Percentiles rank a stretch among this genome's conserved stretches.
Evolutionary conservation across 2,797 vertebrate species (phyloP).

Genomic region (Galaxias olidus): DNA sequence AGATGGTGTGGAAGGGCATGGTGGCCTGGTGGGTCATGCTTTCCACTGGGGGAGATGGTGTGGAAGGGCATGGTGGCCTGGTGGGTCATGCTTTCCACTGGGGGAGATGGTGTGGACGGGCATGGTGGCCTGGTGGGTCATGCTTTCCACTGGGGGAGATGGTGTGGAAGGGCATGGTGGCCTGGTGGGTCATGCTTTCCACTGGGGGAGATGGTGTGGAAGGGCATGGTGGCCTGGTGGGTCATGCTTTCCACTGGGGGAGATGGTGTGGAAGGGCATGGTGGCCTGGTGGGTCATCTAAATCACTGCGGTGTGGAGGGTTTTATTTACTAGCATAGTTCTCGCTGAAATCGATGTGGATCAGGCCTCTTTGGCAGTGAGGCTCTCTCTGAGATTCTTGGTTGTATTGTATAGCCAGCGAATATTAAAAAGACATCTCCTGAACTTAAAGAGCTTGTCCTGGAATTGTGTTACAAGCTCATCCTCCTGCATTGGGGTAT

Average conservation of each 20-base stretch:
- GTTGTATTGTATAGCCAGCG: constrained; percentile 13
- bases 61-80: constrained; percentile 13
- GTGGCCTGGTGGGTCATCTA: too few species aligned
- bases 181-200: too few species aligned
- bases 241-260: too few species aligned
- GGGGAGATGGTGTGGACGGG: constrained; percentile 14
- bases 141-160: too few species aligned
- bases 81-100: constrained; percentile 1
- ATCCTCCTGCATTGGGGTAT: constrained; percentile 1
- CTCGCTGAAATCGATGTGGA: constrained; percentile 20
- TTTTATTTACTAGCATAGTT: too few species aligned
- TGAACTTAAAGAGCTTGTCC: constrained; percentile 8
- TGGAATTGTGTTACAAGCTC: constrained; percentile 13
- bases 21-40: constrained; percentile 5
- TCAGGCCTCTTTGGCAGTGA: not conserved
- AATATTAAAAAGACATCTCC: constrained; percentile 14
- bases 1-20: constrained; percentile 12
- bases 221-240: too few species aligned
- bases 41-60: constrained; percentile 15
- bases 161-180: too few species aligned
- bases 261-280: too few species aligned
- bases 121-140: too few species aligned
- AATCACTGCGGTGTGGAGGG: too few species aligned
- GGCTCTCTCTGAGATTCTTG: constrained; percentile 7
- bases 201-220: too few species aligned